phyloP scores from a whole-genome alignment of 2,113 vertebrate species.

The Salvelinus namaycush region DNA sequence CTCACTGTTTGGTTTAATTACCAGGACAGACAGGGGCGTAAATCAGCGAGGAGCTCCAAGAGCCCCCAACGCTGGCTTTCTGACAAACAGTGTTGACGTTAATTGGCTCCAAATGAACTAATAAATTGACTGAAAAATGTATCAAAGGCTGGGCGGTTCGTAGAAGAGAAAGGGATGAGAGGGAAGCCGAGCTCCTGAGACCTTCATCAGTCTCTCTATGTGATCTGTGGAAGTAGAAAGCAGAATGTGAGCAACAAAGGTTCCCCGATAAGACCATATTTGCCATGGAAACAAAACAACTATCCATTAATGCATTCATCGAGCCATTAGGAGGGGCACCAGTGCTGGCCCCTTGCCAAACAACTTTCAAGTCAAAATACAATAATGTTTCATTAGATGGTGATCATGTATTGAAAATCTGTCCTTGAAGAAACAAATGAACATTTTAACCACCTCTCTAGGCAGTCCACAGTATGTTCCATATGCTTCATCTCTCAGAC shows the following conservation, averaged over 20 bases:
- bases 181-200: background rate
- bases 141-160: background rate
- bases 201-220: background rate
- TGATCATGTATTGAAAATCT: slow-evolving; percentile 13
- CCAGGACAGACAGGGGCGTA: slow-evolving; percentile 46
- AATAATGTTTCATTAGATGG: slow-evolving; percentile 19
- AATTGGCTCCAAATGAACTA: slow-evolving; percentile 65
- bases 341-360: too few relatives aligned
- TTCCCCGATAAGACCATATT: too few relatives aligned
- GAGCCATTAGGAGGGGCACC: too few relatives aligned
- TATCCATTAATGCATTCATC: too few relatives aligned
- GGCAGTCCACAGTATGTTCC: background rate
- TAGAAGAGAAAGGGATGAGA: slow-evolving; percentile 9
- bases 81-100: slow-evolving; percentile 49
- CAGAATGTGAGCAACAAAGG: too few relatives aligned
- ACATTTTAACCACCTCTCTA: background rate
- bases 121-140: background rate
- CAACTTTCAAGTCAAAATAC: slow-evolving; percentile 2
- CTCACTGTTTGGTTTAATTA: slow-evolving; percentile 60
- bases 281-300: too few relatives aligned
- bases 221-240: background rate
- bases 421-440: background rate
- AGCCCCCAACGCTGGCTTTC: slow-evolving; percentile 20
- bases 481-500: background rate
- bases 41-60: slow-evolving; percentile 38